These are phyloP conservation scores for Ichneumon xanthorius DNA, from an alignment of 2,888 invertebrate species.

Conservation along the genomic window DNA sequence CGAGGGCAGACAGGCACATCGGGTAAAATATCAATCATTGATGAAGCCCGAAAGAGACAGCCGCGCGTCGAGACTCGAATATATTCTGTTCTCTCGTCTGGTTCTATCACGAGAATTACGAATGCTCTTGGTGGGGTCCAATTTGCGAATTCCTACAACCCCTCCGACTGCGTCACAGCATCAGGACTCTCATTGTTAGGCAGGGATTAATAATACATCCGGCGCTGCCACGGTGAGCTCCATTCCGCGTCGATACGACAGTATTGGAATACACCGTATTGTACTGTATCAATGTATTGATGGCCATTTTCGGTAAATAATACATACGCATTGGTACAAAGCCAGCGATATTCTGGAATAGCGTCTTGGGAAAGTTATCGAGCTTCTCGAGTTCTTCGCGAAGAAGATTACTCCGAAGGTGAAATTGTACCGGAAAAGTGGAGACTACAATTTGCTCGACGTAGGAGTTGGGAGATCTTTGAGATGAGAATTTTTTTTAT, in stretches of 20 bases:
- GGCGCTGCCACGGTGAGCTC: slow-evolving; percentile 58
- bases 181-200: slow-evolving; percentile 75
- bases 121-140: slow-evolving; percentile 73
- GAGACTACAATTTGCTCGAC: not conserved
- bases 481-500: not conserved
- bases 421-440: not conserved
- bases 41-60: slow-evolving; percentile 60
- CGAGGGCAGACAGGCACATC: slow-evolving; percentile 23
- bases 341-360: slow-evolving; percentile 14
- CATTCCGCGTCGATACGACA: slow-evolving; percentile 50
- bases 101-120: slow-evolving; percentile 69
- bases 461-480: not conserved
- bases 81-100: slow-evolving; percentile 46
- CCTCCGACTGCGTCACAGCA: slow-evolving; percentile 60
- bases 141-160: slow-evolving; percentile 76
- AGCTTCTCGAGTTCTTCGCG: slow-evolving; percentile 8
- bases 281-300: slow-evolving; percentile 13
- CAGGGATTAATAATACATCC: slow-evolving; percentile 78
- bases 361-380: slow-evolving; percentile 15
- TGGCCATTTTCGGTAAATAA: slow-evolving; percentile 53
- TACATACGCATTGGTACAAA: slow-evolving; percentile 17
- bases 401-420: slow-evolving; percentile 33
- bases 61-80: slow-evolving; percentile 56
- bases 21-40: slow-evolving; percentile 66
- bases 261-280: slow-evolving; percentile 57